phyloP scores from a whole-genome alignment of 2,113 vertebrate genomes.

The Galeopterus variegatus region DNA sequence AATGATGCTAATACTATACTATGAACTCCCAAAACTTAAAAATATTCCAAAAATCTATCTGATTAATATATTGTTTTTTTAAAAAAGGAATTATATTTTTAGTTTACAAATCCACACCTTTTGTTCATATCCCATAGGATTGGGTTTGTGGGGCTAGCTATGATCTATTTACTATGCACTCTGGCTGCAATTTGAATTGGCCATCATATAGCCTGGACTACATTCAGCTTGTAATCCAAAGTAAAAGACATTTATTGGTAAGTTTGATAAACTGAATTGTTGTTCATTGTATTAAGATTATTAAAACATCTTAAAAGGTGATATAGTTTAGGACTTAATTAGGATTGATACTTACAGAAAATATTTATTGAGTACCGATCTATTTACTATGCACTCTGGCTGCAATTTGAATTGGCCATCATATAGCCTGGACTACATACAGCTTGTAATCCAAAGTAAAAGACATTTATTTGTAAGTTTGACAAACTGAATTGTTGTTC shows the following conservation, averaged over 20 bases:
- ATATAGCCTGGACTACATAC: background rate
- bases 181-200: fast-evolving
- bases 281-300: background rate
- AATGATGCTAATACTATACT: background rate
- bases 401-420: background rate
- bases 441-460: background rate
- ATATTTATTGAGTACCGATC: background rate
- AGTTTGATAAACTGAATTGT: background rate
- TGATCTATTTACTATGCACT: background rate
- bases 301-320: background rate
- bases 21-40: background rate
- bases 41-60: background rate
- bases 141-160: background rate
- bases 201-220: background rate
- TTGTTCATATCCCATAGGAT: background rate
- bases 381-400: background rate
- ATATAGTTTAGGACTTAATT: conserved; percentile 4
- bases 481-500: background rate
- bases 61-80: background rate
- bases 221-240: background rate
- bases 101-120: background rate
- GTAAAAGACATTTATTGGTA: background rate
- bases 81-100: background rate
- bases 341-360: background rate
- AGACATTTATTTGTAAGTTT: background rate